phyloP scores from a whole-genome alignment of 2,113 vertebrate species.

The Antigone vipio region DNA sequence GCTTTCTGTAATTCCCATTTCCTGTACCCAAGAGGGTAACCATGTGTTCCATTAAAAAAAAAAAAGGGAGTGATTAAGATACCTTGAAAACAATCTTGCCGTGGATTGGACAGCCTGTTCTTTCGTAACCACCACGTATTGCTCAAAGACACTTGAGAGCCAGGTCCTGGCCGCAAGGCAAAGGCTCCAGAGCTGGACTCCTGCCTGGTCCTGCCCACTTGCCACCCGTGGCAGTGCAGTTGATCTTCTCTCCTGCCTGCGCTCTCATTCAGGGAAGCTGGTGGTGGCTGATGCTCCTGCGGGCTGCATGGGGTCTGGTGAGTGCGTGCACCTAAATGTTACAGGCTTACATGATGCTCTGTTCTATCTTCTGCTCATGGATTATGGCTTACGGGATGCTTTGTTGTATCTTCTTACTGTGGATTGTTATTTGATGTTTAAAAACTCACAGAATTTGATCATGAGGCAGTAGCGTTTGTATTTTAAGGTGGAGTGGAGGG shows the following conservation, averaged over 20 bases:
- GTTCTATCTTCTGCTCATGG: fast-evolving
- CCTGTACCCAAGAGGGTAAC: background rate
- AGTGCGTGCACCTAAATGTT: background rate
- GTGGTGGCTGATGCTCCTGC: background rate
- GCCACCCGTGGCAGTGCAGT: background rate
- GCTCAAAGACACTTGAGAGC: background rate
- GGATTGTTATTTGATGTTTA: background rate
- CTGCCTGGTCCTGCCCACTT: background rate
- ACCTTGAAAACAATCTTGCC: background rate
- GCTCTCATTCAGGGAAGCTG: fast-evolving
- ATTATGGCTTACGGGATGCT: fast-evolving
- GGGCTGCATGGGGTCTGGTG: background rate
- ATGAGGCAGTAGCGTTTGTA: background rate
- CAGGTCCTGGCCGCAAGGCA: fast-evolving
- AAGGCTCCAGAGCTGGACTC: background rate
- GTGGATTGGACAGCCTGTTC: background rate
- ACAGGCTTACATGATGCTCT: background rate
- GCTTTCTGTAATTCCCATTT: background rate
- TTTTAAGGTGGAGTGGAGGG: background rate
- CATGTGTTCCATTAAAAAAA: background rate
- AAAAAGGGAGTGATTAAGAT: background rate
- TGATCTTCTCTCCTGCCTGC: background rate
- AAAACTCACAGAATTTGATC: background rate
- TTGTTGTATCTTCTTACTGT: background rate
- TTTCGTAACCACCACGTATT: fast-evolving